These are phyloP conservation scores for Lutjanus erythropterus DNA, from an alignment of 2,113 vertebrate genomes.

Conservation along the genomic window DNA sequence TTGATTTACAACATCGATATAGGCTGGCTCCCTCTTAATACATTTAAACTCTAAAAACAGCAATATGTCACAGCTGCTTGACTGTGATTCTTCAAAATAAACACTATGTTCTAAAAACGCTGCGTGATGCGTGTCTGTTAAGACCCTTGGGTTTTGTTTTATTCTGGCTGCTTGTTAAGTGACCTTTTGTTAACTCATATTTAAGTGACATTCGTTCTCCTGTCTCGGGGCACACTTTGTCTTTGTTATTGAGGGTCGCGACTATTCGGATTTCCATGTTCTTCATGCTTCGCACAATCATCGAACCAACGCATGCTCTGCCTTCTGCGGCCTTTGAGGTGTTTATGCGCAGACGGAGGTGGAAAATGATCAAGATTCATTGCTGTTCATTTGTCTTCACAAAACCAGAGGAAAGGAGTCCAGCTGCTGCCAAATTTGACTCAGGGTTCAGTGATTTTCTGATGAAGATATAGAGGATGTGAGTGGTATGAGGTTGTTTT, in stretches of 20 bases:
- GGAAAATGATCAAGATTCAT: slow-evolving; percentile 76
- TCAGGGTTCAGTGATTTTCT: slow-evolving; percentile 55
- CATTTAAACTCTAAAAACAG: slow-evolving; percentile 78
- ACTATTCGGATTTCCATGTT: slow-evolving; percentile 71
- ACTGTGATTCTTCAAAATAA: slow-evolving; percentile 71
- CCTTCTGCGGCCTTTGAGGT: slow-evolving; percentile 55
- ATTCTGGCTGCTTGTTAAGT: slow-evolving; percentile 66
- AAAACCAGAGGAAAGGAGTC: slow-evolving; percentile 51
- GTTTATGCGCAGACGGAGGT: slow-evolving; percentile 66
- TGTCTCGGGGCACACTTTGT: slow-evolving; percentile 66
- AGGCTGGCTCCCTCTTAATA: slow-evolving; percentile 73
- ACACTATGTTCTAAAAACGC: slow-evolving; percentile 43
- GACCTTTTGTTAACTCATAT: slow-evolving; percentile 78
- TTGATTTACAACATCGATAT: slow-evolving; percentile 78
- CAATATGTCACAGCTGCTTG: slow-evolving; percentile 77
- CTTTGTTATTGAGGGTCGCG: slow-evolving; percentile 69
- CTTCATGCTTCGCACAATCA: slow-evolving; percentile 66
- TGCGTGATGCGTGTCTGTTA: slow-evolving; percentile 30
- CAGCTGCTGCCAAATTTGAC: slow-evolving; percentile 61
- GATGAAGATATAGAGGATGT: slow-evolving; percentile 71
- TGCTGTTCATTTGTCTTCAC: slow-evolving; percentile 70
- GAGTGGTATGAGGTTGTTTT: slow-evolving; percentile 30
- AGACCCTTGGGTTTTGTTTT: slow-evolving; percentile 55
- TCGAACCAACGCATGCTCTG: slow-evolving; percentile 50
- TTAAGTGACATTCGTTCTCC: slow-evolving; percentile 74